These are phyloP conservation scores for Halisarca cf. caerulea DNA, from an alignment of 37 sponge, comb jelly and placozoan species.

Conservation along the genomic window DNA sequence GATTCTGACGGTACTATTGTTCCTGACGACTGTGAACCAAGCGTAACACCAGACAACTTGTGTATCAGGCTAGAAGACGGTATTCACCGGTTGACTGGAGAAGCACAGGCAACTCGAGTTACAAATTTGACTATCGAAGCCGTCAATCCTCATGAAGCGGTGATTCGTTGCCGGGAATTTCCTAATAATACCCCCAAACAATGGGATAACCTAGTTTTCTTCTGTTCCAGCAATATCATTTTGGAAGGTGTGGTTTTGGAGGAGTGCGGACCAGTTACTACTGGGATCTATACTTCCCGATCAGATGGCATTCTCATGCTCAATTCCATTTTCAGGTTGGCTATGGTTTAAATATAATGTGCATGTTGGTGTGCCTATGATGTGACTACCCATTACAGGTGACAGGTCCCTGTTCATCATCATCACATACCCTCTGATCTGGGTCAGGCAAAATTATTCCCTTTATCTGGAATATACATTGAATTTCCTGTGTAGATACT, in stretches of 20 bases:
- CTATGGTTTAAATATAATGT: no score
- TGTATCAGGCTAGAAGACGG: constrained; percentile 20
- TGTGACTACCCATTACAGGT: no score
- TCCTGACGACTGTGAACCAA: background rate
- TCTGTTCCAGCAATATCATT: constrained; percentile 30
- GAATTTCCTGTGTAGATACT: no score
- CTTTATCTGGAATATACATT: no score
- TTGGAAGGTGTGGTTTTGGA: constrained; percentile 55
- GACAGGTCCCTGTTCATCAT: no score
- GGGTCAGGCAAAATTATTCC: no score
- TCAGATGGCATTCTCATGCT: constrained; percentile 33
- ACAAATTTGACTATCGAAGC: constrained; percentile 41
- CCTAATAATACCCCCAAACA: background rate
- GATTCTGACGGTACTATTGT: background rate
- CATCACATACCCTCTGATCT: no score
- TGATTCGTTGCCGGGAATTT: constrained; percentile 39
- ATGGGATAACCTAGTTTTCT: constrained; percentile 40
- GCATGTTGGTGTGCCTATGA: no score
- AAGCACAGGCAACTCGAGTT: background rate
- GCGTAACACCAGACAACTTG: constrained; percentile 4
- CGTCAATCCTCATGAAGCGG: constrained; percentile 38
- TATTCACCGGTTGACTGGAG: background rate
- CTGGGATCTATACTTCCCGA: constrained; percentile 55
- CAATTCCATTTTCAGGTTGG: constrained; percentile 55
- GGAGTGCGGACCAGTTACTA: constrained; percentile 52